phyloP scores from a whole-genome alignment of 1,140 invertebrate genomes.

The Drosophila neocordata region DNA sequence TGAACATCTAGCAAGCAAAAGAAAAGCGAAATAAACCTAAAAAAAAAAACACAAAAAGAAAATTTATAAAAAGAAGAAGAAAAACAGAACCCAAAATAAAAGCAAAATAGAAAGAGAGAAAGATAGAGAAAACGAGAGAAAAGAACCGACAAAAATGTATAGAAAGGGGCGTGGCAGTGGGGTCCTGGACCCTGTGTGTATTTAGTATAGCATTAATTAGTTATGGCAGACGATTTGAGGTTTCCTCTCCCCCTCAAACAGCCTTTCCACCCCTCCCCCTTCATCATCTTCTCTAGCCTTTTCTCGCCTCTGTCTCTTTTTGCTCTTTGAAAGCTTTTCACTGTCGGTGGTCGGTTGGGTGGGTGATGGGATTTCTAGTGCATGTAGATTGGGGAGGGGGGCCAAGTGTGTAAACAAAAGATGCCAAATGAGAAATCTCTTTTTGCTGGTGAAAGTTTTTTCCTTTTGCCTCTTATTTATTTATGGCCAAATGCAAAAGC shows the following conservation, averaged over 20 bases:
- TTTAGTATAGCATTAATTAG: constrained; percentile 82
- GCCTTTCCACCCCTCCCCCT: constrained; percentile 27
- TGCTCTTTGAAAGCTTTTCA: constrained; percentile 78
- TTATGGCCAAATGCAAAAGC: constrained; percentile 14
- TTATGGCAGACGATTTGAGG: constrained; percentile 83
- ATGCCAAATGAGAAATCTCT: constrained; percentile 48
- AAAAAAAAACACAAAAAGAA: not conserved
- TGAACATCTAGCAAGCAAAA: constrained; percentile 32
- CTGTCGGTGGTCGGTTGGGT: constrained; percentile 39
- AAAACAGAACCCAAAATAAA: not conserved
- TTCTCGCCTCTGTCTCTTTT: not conserved
- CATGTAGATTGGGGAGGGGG: not conserved
- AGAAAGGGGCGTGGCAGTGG: constrained; percentile 20
- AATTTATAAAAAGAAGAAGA: not conserved
- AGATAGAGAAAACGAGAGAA: not conserved
- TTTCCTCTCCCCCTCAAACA: no score
- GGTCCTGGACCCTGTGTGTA: constrained; percentile 24
- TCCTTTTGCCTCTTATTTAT: not conserved
- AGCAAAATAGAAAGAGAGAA: not conserved
- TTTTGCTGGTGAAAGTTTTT: constrained; percentile 34
- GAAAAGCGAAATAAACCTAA: constrained; percentile 12
- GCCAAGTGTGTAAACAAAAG: constrained; percentile 47
- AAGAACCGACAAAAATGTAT: constrained; percentile 1
- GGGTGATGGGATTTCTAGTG: not conserved
- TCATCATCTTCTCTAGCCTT: no score